Base-by-base conservation (phyloP, 2,888 invertebrate species). In the Cheiracanthium punctorium region DNA sequence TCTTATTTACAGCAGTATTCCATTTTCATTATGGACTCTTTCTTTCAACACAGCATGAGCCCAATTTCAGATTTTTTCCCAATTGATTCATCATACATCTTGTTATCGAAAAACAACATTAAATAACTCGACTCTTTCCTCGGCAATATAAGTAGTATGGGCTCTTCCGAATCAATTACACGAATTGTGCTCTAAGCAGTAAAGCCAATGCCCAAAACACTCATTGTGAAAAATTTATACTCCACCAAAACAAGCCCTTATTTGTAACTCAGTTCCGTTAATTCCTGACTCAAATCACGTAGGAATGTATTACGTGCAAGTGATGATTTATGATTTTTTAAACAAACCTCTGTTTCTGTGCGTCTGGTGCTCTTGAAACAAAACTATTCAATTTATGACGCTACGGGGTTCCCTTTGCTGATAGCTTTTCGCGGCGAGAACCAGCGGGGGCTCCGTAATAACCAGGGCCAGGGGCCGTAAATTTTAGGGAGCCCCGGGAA, bases 291-390 rank as follows among this genome's bases (percentile, higher is more conserved):
- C 58, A 5, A 58, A 24, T 8, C 58, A 58, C 58, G 58, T 58
- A 58, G 24, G 12, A 20, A 1, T 58, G 20, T 58, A 20, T 24
- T 24, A 58, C 24, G 24, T 58, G 58, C 5, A 58, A 58, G 58
- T 58, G 58, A 76, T 84, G 82, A 84, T 77, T 77, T 84, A 84
- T 84, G 72, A 72, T 48, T 73, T 84, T 84, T 84, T 84, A 84
- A 84, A 84, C 77, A 77, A 84, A 84, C 73, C 82, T 32, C 43
- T 77, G 82, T 82, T 77, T 73, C 77, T 58, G 70, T 52, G 69
- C 69, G 76, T 71, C 76, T 20, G n/a, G 10, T 30, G 29, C 24
- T 30, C 32, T 28, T 28, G 43, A 76, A 71, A 71, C 72, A 73
- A 77, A 84, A 67, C 77, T 79, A 77, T 84, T 84, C 82, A 84